Conservation (phyloP, 2,888 invertebrate genomes). For the Bombyx huttoni region DNA sequence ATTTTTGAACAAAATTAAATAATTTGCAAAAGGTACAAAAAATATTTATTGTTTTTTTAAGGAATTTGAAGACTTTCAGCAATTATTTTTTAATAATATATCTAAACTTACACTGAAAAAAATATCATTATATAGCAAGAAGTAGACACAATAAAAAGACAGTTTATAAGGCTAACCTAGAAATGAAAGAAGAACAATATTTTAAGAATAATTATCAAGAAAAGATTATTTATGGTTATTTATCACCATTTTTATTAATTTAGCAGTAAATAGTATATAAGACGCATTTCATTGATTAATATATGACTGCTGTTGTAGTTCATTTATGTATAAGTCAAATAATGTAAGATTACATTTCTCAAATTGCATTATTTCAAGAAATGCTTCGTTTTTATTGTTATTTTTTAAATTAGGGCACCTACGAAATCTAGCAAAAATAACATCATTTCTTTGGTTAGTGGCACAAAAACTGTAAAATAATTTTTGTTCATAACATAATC, state of each 20-base stretch:
- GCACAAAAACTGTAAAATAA: conserved; percentile 60
- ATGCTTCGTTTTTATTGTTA: conserved; percentile 39
- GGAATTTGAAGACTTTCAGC: too few relatives aligned
- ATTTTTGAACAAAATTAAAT: too few relatives aligned
- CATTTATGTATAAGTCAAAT: conserved; percentile 36
- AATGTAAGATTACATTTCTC: conserved; percentile 32
- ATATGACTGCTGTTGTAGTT: conserved; percentile 14
- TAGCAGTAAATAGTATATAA: neutral
- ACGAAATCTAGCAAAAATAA: conserved; percentile 38
- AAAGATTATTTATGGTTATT: neutral
- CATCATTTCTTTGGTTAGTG: conserved; percentile 36
- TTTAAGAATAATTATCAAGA: neutral
- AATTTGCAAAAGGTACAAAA: too few relatives aligned
- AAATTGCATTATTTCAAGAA: conserved; percentile 45
- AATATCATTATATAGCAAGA: too few relatives aligned
- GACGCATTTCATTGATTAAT: neutral
- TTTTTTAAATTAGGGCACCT: conserved; percentile 45
- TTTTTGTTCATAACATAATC: conserved; percentile 44
- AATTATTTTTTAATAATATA: too few relatives aligned
- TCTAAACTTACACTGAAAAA: too few relatives aligned
- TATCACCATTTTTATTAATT: neutral
- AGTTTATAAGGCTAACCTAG: too few relatives aligned
- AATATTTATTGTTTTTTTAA: too few relatives aligned
- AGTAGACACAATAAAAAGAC: too few relatives aligned
- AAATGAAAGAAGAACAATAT: neutral